Conservation (phyloP, 2,888 invertebrate species). For the Suillia variegata region DNA sequence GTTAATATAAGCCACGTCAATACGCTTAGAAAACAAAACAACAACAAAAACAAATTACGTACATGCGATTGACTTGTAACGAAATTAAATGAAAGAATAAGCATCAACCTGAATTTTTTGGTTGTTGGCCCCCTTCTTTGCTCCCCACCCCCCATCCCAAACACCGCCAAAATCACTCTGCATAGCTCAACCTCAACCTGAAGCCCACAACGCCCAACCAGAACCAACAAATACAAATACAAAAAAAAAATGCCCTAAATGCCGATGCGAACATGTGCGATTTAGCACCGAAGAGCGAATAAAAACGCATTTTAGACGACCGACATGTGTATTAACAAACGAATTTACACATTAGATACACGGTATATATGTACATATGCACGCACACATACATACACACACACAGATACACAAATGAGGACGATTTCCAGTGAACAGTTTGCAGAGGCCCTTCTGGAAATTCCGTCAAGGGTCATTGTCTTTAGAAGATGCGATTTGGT, state of each 20-base stretch:
- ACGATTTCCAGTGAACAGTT: no score
- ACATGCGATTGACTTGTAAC: constrained; percentile 4
- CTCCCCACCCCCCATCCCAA: no score
- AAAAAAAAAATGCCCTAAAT: no score
- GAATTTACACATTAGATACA: constrained; percentile 1
- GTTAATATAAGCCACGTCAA: neutral
- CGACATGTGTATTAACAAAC: constrained; percentile 1
- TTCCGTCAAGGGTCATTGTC: no score
- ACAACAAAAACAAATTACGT: neutral
- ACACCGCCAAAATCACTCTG: no score
- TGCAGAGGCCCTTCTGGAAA: no score
- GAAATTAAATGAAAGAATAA: neutral
- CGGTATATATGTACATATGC: neutral
- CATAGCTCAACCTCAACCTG: no score
- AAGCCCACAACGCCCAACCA: no score
- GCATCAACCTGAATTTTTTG: neutral
- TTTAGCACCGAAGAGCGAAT: neutral
- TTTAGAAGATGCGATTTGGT: no score
- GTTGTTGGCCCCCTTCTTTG: no score
- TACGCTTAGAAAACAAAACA: neutral
- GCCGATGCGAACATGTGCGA: no score
- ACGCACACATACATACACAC: neutral
- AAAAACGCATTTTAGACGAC: neutral
- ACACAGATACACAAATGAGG: neutral
- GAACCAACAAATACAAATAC: no score